Base-by-base conservation (phyloP, 2,888 invertebrate genomes). In the Dynastes tityus region DNA sequence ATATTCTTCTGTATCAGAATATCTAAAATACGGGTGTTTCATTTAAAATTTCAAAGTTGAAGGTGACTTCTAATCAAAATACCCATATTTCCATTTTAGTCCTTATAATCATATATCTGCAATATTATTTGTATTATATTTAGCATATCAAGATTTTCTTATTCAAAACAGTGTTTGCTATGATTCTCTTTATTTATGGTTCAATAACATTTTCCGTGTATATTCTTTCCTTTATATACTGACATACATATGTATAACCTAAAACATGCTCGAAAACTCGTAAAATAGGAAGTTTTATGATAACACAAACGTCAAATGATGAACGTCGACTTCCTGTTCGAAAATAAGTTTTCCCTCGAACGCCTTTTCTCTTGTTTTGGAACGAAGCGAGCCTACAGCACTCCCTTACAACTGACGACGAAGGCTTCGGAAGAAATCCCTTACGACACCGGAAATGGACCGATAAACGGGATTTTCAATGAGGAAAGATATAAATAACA, bases 291-390 rank as follows among this genome's bases (percentile, higher is more conserved):
- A 65, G 32, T n/a, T 65, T 65, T 65, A 37, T 37, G 64, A 65
- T 37, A 65, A 65, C 11, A 8, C 32, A 32, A n/a, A 32, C 64
- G 37, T 16, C 64, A 32, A 65, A 65, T 65, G 64, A 65, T 65
- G 64, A 65, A 65, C 64, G 37, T 65, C 37, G 64, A 32, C 64
- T 65, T 65, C 64, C 64, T 37, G 37, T 16, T 16, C 32, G 64
- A 32, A 65, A 65, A 65, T 65, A 65, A 65, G 64, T 45, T 65
- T 65, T 65, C n/a, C 64, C 55, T 55, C 37, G 64, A 65, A 37
- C 37, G 37, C 32, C 37, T 65, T 65, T 37, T 55, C 22, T 45
- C 8, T 45, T 45, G 45, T 45, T 45, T 45, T 45, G 45, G 45
- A 45, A 45, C 11, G 8, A 2, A 55, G 3, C 55, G 13, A 13